Conservation (phyloP, 2,113 vertebrate species). For the Archilochus colubris region DNA sequence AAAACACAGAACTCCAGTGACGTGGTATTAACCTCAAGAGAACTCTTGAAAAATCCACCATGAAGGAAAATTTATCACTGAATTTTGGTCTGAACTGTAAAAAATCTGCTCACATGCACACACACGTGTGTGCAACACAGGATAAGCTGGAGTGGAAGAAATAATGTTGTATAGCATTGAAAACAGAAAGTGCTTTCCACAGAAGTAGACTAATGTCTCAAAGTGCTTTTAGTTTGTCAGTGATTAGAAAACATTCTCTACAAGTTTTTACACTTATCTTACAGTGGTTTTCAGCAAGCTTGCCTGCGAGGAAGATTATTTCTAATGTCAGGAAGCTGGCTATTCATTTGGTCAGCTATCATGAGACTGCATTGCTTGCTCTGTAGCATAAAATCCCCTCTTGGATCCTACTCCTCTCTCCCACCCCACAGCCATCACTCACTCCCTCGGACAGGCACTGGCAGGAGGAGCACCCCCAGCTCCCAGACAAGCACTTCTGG, state of each 20-base stretch:
- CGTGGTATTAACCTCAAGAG: background rate
- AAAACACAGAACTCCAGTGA: background rate
- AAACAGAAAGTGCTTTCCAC: conserved; percentile 56
- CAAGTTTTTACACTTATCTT: conserved; percentile 68
- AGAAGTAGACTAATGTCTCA: conserved; percentile 56
- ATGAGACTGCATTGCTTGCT: background rate
- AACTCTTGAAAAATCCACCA: background rate
- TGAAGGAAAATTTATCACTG: background rate
- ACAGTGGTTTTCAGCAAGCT: conserved; percentile 33
- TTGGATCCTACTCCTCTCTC: fast-evolving
- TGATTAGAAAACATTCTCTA: conserved; percentile 32
- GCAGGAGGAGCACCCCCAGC: background rate
- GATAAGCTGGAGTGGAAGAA: background rate
- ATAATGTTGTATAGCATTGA: background rate
- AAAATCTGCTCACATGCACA: background rate
- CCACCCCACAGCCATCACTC: background rate
- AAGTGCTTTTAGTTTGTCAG: conserved; percentile 66
- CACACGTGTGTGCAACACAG: background rate
- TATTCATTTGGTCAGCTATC: background rate
- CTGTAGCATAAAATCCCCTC: background rate
- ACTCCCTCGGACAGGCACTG: background rate
- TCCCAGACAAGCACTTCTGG: background rate
- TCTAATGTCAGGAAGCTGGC: background rate
- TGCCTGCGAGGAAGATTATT: background rate
- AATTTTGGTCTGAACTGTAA: background rate